Percentiles rank a stretch among this genome's conserved stretches.
phyloP scores from a whole-genome alignment of 2,113 vertebrate genomes.

The Nibea coibor region DNA sequence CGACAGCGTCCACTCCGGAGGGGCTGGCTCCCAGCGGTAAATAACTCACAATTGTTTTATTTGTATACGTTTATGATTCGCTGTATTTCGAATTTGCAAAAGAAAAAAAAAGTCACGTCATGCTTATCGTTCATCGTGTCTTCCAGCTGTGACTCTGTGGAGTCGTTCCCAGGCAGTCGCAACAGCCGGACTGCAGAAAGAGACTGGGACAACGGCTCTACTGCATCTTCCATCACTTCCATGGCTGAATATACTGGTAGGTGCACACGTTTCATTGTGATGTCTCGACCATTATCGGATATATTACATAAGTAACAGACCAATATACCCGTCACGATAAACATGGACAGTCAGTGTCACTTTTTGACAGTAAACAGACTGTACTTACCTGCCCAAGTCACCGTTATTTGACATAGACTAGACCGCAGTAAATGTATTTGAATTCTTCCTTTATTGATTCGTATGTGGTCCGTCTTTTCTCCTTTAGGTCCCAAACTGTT shows the following conservation, averaged over 20 bases:
- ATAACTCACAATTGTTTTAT: background rate
- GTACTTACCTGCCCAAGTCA: background rate
- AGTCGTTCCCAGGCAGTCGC: conserved; percentile 92
- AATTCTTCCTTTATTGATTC: background rate
- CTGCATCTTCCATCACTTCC: conserved; percentile 94
- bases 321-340: background rate
- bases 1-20: conserved; percentile 93
- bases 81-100: background rate
- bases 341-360: background rate
- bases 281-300: too few relatives aligned
- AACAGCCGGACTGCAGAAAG: conserved; percentile 92
- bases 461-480: background rate
- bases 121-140: background rate
- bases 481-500: conserved; percentile 93
- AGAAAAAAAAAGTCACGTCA: background rate
- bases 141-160: conserved; percentile 91
- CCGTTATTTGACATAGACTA: background rate
- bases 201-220: conserved; percentile 97
- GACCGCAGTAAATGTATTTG: too few relatives aligned
- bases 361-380: background rate
- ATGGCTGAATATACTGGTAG: conserved; percentile 96
- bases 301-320: too few relatives aligned
- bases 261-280: background rate
- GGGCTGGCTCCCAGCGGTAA: conserved; percentile 91
- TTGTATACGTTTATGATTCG: background rate